Evolutionary conservation across 2,888 invertebrate genomes (phyloP), one percentile per base, ranked within the genome.

Genomic region (Atherix ibis): DNA sequence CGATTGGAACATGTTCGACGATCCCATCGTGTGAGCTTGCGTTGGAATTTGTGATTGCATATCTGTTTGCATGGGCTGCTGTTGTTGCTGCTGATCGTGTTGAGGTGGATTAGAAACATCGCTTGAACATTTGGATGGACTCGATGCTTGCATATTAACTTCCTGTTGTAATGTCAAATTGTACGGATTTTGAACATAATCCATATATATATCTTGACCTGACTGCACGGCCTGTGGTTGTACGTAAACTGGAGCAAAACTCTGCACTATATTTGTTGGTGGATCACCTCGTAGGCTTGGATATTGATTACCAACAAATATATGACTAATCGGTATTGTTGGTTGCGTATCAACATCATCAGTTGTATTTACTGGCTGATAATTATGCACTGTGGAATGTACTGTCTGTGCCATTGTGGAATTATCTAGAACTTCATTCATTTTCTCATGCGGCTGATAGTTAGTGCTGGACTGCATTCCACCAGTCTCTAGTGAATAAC

Each of bases 1-100:
- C 44, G 75, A 74, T 43, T 70, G 71, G 46, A 73, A 73, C 38
- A 69, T 62, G 45, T 63, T 57, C 3, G 63, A 62, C 22, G 38
- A 35, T 16, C 63, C 62, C 19, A 55, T 52, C 22, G 25, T 34
- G 31, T 27, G 19, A 14, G 22, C 9, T 8, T 38, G 35, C n/a
- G 30, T 16, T 34, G 38, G 15, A 35, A 38, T 27, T 36, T 40
- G 33, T 31, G 36, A 32, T 4, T 16, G 31, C 6, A 6, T 10
- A 6, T n/a, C n/a, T 13, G 17, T 34, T 34, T 22, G 17, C 10
- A 31, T 28, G 13, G 18, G 5, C 9, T 36, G 27, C 12, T 32
- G 17, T 35, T 35, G 14, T 36, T 38, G 19, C 32, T 40, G 31
- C 28, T 34, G 10, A 3, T 31, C 26, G 10, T 19, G 19, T 5